Percentiles rank a stretch among this genome's conserved stretches.
phyloP scores from a whole-genome alignment of 2,113 vertebrate species.

The Dasypus novemcinctus region DNA sequence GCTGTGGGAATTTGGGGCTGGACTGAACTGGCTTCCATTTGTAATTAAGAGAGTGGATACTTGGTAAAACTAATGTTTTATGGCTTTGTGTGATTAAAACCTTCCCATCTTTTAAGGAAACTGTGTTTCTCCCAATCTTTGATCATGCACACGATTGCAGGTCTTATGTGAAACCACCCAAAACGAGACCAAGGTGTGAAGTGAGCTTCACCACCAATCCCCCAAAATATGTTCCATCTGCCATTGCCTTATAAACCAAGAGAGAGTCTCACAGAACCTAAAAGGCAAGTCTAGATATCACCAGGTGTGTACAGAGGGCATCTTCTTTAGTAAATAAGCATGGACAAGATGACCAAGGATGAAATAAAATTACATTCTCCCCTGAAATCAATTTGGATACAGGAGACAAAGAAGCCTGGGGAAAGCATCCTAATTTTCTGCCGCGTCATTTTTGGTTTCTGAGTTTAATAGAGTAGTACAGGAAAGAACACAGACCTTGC shows the following conservation, averaged over 20 bases:
- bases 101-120: not conserved
- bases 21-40: not conserved
- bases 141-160: not conserved
- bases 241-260: not conserved
- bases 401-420: not conserved
- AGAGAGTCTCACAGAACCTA: not conserved
- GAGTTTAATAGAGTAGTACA: not conserved
- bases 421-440: not conserved
- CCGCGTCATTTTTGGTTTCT: not conserved
- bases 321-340: not conserved
- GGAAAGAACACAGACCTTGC: not conserved
- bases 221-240: not conserved
- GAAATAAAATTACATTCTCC: not conserved
- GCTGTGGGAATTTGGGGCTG: not conserved
- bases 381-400: not conserved
- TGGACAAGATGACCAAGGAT: not conserved
- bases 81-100: not conserved
- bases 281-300: not conserved
- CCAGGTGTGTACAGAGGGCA: not conserved
- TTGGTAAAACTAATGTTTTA: not conserved
- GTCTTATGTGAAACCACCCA: not conserved
- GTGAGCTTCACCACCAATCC: not conserved
- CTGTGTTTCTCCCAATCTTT: not conserved
- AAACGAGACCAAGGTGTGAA: not conserved
- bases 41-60: not conserved